Evolutionary conservation across 64 coral and sea anemone species (phyloP), one percentile per base, ranked within the genome.

Genomic region (Stylophora pistillata): DNA sequence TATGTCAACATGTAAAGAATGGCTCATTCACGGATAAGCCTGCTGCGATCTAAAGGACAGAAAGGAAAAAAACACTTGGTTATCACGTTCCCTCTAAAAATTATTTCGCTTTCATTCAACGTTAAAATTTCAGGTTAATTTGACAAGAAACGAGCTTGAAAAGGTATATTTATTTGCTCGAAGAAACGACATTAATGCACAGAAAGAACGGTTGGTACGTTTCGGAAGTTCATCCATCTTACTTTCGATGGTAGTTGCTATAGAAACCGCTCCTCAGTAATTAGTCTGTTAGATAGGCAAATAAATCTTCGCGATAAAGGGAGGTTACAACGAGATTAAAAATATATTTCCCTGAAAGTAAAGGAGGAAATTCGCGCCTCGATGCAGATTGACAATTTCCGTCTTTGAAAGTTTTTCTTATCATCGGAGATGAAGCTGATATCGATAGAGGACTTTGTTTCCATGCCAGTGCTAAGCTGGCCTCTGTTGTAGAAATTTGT

Each of bases 11-110:
- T 10, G 33, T 84, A 4, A 84, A 84, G 23, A 26, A 69, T 52
- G 2, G 11, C 31, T 41, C 62, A 69, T 84, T 84, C 61, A 84
- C 1, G 62, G 80, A 84, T 84, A 69, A 84, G 53, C 34, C 25
- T 1, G 30, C 18, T 12, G 0, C 1, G 21, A 25, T 52, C 73
- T 17, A 53, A 23, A 54, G 3, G 37, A 47, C 7, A 3, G 37
- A 47, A 47, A 47, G 7, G 37, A 47, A 47, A 7, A 47, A 7
- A 47, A 47, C 37, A 47, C 37, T 4, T 47, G 7, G 37, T 47
- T 47, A 76, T 79, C 55, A 59, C 15, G 56, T 79, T 65, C 47
- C 69, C 53, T 33, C 69, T 28, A 20, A 63, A 53, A 33, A 60
- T 60, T 15, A 2, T 15, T 18, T 60, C 58, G 17, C 13, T 26